Base-by-base conservation (phyloP, 2,113 vertebrate species). In the Chloropsis cyanopogon region DNA sequence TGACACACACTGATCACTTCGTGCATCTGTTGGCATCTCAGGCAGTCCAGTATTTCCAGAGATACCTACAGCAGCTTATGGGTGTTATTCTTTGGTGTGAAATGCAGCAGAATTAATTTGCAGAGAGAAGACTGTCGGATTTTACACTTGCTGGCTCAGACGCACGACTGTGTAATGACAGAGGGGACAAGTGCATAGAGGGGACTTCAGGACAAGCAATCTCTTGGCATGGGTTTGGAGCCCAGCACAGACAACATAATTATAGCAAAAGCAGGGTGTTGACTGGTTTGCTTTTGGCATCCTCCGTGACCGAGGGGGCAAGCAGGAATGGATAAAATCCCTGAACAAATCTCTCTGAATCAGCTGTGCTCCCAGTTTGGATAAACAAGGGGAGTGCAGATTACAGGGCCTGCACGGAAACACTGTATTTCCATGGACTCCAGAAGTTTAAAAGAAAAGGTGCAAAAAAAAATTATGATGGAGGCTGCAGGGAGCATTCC, bases 181-280 rank as follows among this genome's bases (percentile, higher is more conserved):
- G 88, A 91, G 92, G 61, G 91, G 93, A 96, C 76, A 73, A 96
- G 90, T 31, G 84, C 56, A 86, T 7, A 14, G 63, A 91, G 94
- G 91, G 75, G 85, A 94, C 92, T 77, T 95, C 68, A 90, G 91
- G 95, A 96, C 95, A 96, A 84, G 93, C 77, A 78, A 82, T 72
- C 73, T 85, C 78, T 85, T 93, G 93, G 95, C 85, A 91, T 66
- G 66, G 39, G 39, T 70, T 85, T 90, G 91, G 37, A 89, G 78
- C 69, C 87, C 93, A 82, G 93, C 72, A 88, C 75, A 95, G 92
- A 90, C 92, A 95, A 92, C 42, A 46, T 80, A 93, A 96, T 93
- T 91, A 92, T 7, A 93, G 84, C 82, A 95, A 92, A 88, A 93
- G 65, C 76, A 94, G 82, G 81, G 93, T 92, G 85, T 92, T 9